phyloP scores from a whole-genome alignment of 2,797 vertebrate genomes.

The Lutjanus campechanus region DNA sequence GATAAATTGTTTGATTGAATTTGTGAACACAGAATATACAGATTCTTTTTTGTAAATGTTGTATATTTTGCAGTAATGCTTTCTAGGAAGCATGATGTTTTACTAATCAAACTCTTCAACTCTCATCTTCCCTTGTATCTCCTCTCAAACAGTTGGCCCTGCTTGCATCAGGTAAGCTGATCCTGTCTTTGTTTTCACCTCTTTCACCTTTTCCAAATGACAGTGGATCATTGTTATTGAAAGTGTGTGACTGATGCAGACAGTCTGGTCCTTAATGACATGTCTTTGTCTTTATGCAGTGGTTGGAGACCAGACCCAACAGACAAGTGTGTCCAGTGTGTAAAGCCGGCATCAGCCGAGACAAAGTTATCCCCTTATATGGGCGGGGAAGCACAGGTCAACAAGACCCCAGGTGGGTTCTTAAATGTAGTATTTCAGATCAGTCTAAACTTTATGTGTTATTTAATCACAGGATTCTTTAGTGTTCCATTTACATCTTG shows the following conservation, averaged over 20 bases:
- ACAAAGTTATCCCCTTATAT: slow-evolving; percentile 98
- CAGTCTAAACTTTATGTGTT: neutral
- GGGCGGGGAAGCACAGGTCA: slow-evolving; percentile 97
- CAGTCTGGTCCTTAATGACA: neutral
- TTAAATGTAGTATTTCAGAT: neutral
- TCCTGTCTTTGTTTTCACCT: slow-evolving; percentile 67
- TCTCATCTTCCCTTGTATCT: slow-evolving; percentile 33
- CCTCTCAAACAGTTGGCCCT: slow-evolving; percentile 91
- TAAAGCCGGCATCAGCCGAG: slow-evolving; percentile 98
- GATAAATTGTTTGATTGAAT: neutral
- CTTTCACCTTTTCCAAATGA: slow-evolving; percentile 3
- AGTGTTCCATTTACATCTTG: neutral
- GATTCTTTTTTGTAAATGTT: neutral
- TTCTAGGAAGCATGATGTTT: neutral
- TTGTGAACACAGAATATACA: neutral
- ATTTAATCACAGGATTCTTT: neutral
- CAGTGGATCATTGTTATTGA: neutral
- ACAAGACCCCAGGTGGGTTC: slow-evolving; percentile 94
- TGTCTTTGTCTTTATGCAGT: slow-evolving; percentile 80
- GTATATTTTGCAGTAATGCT: neutral
- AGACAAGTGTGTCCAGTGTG: slow-evolving; percentile 98
- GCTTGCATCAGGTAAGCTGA: slow-evolving; percentile 95
- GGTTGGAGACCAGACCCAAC: slow-evolving; percentile 97
- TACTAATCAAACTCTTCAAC: slow-evolving; percentile 42
- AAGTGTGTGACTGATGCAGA: neutral